Evolutionary conservation across 2,113 vertebrate genomes (phyloP).

Genomic region (Odontophorus gujanensis): DNA sequence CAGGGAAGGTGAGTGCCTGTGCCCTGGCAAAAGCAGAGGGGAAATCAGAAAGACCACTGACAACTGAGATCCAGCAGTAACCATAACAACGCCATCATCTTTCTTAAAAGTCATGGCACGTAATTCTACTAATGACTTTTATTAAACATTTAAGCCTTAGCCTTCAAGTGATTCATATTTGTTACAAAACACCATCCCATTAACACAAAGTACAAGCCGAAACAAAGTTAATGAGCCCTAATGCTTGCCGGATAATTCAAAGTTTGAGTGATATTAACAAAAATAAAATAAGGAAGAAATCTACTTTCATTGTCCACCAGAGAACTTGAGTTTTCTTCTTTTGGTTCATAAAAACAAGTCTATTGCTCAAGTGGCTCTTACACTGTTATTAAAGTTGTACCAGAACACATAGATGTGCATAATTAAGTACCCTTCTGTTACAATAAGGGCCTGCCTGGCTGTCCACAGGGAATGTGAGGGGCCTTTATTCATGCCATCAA

Average conservation of each 20-base stretch:
- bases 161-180: slow-evolving; percentile 66
- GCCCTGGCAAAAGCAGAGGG: not conserved
- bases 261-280: slow-evolving; percentile 71
- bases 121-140: slow-evolving; percentile 55
- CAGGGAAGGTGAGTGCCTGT: not conserved
- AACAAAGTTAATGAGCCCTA: slow-evolving; percentile 72
- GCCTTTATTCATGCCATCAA: slow-evolving; percentile 39
- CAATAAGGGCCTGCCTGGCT: not conserved
- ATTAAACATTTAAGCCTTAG: slow-evolving; percentile 67
- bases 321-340: slow-evolving; percentile 67
- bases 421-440: slow-evolving; percentile 61
- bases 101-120: slow-evolving; percentile 7
- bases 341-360: slow-evolving; percentile 65
- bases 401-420: slow-evolving; percentile 11
- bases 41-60: slow-evolving; percentile 5
- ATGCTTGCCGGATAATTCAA: slow-evolving; percentile 70
- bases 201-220: slow-evolving; percentile 69
- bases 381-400: slow-evolving; percentile 30
- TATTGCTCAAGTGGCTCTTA: slow-evolving; percentile 60
- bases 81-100: slow-evolving; percentile 35
- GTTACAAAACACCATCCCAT: slow-evolving; percentile 61
- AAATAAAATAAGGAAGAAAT: slow-evolving; percentile 69
- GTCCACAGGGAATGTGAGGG: not conserved
- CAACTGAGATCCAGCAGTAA: not conserved
- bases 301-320: slow-evolving; percentile 51